These are phyloP conservation scores for Penaeus indicus DNA, from an alignment of 1,140 invertebrate genomes.

Conservation along the genomic window DNA sequence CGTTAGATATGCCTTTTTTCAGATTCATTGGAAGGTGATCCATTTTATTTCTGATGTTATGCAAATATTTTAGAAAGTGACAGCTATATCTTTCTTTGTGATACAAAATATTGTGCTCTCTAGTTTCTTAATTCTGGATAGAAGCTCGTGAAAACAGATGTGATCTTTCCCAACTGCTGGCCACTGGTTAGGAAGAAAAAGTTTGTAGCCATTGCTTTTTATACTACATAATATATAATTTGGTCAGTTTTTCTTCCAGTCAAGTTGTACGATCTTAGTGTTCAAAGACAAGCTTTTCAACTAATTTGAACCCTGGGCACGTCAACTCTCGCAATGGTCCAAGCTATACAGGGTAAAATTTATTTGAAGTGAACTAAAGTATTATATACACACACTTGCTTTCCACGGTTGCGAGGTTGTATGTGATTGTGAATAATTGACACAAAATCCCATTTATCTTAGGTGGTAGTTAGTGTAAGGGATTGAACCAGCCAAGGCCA, in stretches of 20 bases:
- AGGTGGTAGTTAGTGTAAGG: not conserved
- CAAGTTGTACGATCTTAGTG: not conserved
- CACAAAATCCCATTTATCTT: not conserved
- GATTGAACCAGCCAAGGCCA: not conserved
- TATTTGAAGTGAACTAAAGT: slow-evolving; percentile 11
- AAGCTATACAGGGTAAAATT: slow-evolving; percentile 39
- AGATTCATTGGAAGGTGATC: not conserved
- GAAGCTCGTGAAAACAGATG: slow-evolving; percentile 31
- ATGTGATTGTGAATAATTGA: slow-evolving; percentile 12
- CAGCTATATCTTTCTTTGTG: slow-evolving; percentile 36
- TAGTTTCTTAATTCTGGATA: slow-evolving; percentile 33
- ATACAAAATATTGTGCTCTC: slow-evolving; percentile 36
- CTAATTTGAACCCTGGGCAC: slow-evolving; percentile 6
- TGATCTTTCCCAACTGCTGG: slow-evolving; percentile 11
- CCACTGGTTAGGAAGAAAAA: slow-evolving; percentile 3
- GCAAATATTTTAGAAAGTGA: slow-evolving; percentile 34
- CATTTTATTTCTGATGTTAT: slow-evolving; percentile 38
- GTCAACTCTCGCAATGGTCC: slow-evolving; percentile 34
- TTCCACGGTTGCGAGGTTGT: slow-evolving; percentile 26
- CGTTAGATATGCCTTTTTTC: slow-evolving; percentile 32
- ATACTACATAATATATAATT: no score
- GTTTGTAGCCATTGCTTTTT: not conserved
- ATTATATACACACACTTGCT: slow-evolving; percentile 21
- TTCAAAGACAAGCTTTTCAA: slow-evolving; percentile 11
- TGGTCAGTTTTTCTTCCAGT: no score